Conservation (phyloP, 1,140 invertebrate genomes). For the Nasonia giraulti region DNA sequence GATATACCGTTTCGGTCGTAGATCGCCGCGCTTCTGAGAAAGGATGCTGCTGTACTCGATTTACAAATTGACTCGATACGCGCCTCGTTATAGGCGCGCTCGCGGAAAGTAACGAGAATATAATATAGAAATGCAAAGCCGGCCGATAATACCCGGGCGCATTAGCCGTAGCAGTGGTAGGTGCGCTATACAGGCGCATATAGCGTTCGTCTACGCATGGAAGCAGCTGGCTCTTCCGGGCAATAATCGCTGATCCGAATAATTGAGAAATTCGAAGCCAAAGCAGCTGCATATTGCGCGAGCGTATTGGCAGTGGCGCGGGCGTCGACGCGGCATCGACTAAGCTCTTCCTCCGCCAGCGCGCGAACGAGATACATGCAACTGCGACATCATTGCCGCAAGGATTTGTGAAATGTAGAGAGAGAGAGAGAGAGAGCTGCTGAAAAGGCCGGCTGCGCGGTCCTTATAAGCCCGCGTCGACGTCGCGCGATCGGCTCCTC, state of each 20-base stretch:
- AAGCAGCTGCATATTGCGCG: not conserved
- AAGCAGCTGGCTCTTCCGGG: not conserved
- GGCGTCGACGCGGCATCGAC: not conserved
- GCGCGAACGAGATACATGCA: too few species aligned
- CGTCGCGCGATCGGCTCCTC: not conserved
- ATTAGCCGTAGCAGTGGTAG: too few species aligned
- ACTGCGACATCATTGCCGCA: not conserved
- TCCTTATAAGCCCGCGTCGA: not conserved
- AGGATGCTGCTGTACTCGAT: too few species aligned
- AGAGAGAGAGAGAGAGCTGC: too few species aligned
- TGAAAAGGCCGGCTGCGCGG: not conserved
- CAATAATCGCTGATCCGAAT: conserved; percentile 3
- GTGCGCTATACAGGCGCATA: not conserved
- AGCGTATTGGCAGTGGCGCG: not conserved
- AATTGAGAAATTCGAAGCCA: conserved; percentile 1
- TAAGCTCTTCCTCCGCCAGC: not conserved
- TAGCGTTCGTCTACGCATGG: not conserved
- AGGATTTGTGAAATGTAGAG: not conserved
- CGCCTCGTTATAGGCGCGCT: not conserved
- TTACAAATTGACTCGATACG: not conserved
- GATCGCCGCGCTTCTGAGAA: too few species aligned
- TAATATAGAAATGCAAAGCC: too few species aligned
- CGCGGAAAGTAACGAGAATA: not conserved
- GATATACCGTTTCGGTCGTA: too few species aligned
- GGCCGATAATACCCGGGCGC: not conserved